phyloP scores from a whole-genome alignment of 2,113 vertebrate genomes.

The Prionailurus viverrinus region DNA sequence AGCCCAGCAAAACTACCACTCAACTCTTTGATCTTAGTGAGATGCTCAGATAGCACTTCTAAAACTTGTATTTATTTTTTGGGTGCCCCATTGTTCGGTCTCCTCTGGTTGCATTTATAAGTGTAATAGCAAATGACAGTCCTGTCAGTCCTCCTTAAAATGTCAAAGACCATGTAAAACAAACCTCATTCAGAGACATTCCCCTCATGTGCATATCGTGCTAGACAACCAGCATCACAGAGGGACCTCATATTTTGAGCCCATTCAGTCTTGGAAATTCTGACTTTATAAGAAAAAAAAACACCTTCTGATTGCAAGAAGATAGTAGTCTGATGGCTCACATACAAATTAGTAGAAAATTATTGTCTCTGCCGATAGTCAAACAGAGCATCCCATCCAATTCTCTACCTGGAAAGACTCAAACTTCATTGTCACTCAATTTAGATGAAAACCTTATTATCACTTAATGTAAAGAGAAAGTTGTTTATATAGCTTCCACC shows the following conservation, averaged over 20 bases:
- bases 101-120: slow-evolving; percentile 65
- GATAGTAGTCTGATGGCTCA: neutral
- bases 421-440: neutral
- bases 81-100: slow-evolving; percentile 18
- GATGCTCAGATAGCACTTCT: slow-evolving; percentile 59
- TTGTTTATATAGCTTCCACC: neutral
- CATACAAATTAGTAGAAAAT: neutral
- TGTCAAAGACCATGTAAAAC: neutral
- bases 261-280: slow-evolving; percentile 35
- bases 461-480: neutral
- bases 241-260: neutral
- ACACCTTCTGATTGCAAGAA: neutral
- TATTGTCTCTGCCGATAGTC: neutral
- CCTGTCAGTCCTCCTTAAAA: slow-evolving; percentile 48
- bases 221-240: neutral
- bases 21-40: slow-evolving; percentile 51
- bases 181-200: neutral
- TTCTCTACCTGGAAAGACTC: neutral
- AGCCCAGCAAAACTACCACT: neutral
- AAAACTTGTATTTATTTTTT: slow-evolving; percentile 63
- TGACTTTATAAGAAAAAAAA: slow-evolving; percentile 12
- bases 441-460: slow-evolving; percentile 8
- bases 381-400: neutral
- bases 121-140: slow-evolving; percentile 65
- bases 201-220: neutral